A percentile compares a stretch with the other conserved stretches of the same genome.
Conservation (phyloP, 2,888 invertebrate genomes). For the Himalopsyche anomala region DNA sequence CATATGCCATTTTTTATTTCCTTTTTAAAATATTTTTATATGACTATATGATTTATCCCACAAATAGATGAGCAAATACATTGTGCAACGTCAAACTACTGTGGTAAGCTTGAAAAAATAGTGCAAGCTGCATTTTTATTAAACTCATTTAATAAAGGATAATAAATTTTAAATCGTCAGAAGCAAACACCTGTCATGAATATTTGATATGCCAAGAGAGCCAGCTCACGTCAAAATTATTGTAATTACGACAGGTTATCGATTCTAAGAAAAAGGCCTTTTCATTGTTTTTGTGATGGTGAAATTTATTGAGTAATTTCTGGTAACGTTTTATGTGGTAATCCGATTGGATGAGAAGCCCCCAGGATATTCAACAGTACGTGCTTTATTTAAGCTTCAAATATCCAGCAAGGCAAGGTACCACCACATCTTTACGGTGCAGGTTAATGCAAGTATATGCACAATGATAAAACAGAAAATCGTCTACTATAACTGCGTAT, state of each 20-base stretch:
- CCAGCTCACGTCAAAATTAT: slow-evolving; percentile 36
- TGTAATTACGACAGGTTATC: slow-evolving; percentile 35
- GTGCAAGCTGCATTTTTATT: slow-evolving; percentile 17
- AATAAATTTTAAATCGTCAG: slow-evolving; percentile 39
- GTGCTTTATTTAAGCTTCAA: slow-evolving; percentile 44
- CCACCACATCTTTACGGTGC: background rate
- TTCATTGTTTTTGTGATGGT: slow-evolving; percentile 43
- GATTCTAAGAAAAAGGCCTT: slow-evolving; percentile 44
- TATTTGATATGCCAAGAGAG: slow-evolving; percentile 17
- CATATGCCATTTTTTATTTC: no score
- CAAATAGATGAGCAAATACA: no score
- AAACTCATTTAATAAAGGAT: background rate
- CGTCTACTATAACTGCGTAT: no score
- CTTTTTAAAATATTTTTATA: no score
- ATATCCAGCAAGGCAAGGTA: slow-evolving; percentile 6
- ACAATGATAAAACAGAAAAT: no score
- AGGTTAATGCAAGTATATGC: background rate
- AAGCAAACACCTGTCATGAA: slow-evolving; percentile 46
- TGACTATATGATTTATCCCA: no score
- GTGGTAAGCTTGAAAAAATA: background rate
- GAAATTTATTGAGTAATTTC: slow-evolving; percentile 51
- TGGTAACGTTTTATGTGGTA: slow-evolving; percentile 46
- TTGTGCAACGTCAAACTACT: no score
- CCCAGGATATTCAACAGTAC: slow-evolving; percentile 34
- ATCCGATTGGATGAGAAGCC: slow-evolving; percentile 46